These are phyloP conservation scores for Cryptoprocta ferox DNA, from an alignment of 2,797 vertebrate genomes.

Conservation along the genomic window DNA sequence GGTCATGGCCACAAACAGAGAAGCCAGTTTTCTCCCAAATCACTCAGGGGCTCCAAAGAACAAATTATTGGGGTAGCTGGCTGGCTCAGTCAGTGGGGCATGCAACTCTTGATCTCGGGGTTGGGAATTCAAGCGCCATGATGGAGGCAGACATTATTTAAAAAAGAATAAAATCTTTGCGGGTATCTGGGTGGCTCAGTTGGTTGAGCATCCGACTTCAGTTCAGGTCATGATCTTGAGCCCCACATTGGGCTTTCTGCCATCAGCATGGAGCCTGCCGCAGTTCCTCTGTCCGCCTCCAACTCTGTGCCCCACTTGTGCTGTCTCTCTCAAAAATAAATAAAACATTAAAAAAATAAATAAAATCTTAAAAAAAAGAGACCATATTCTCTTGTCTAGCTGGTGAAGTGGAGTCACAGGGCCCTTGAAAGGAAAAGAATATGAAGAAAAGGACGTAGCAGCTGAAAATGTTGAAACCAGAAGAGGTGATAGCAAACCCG, in stretches of 20 bases:
- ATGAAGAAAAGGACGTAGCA: background rate
- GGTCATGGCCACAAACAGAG: background rate
- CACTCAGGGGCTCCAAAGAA: background rate
- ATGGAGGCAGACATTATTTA: background rate
- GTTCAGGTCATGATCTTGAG: too few relatives aligned
- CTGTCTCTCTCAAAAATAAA: too few relatives aligned
- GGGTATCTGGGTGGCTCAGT: too few relatives aligned
- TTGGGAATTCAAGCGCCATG: background rate
- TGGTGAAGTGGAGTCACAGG: background rate
- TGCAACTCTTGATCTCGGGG: background rate
- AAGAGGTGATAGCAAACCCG: background rate
- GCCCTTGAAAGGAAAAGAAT: background rate
- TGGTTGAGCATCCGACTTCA: too few relatives aligned
- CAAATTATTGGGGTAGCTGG: fast-evolving
- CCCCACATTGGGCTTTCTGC: too few relatives aligned
- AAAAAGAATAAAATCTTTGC: too few relatives aligned
- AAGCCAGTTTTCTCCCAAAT: background rate
- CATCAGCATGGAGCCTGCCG: too few relatives aligned
- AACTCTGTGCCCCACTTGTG: too few relatives aligned
- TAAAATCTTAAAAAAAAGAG: background rate
- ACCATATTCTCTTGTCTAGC: background rate
- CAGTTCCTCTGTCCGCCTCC: too few relatives aligned
- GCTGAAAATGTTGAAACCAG: background rate
- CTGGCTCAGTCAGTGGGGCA: background rate
- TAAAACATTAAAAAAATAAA: too few relatives aligned